Base-by-base conservation (phyloP, 2,797 vertebrate genomes). In the Betta splendens region DNA sequence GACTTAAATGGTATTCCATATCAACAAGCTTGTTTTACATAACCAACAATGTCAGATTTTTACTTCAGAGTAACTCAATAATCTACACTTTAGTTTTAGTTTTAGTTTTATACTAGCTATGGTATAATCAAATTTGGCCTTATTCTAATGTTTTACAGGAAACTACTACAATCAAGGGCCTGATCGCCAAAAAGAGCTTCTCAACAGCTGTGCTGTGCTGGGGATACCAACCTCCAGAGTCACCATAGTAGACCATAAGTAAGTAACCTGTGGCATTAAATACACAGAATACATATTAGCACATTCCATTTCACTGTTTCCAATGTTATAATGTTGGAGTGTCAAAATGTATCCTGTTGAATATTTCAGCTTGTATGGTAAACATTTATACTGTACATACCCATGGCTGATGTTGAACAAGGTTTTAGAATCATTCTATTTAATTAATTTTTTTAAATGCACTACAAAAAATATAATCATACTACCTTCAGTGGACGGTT, bases 141-240 rank as follows among this genome's bases (percentile, higher is more conserved):
- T n/a, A n/a, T n/a, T 10, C 18, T 54, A 61, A 68, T 89, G 0
- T 84, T 84, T 16, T 71, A 46, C 83, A 99, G 98, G 98, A 74
- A 93, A 99, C 90, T 98, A 93, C 81, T 97, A 96, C 91, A 92
- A 88, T 79, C 93, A 97, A 92, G 98, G 96, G 43, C 80, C 91
- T 55, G 79, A 86, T 59, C 94, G 97, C 69, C 96, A 92, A 89
- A 88, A 92, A 69, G 98, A 99, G 83, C 92, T 99, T 66, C 57
- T 94, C 22, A 79, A 91, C 74, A 99, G 97, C 62, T 98, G 96
- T 89, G 86, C 76, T 13, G 88, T 94, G 47, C 85, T 98, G 85
- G 95, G 96, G 51, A 94, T 99, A 77, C 93, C 94, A 77, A 54
- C 86, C 16, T 93, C 92, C 38, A 75, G 75, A 56, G 83, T 99